phyloP scores from a whole-genome alignment of 1,140 invertebrate genomes.

The Listronotus oregonensis region DNA sequence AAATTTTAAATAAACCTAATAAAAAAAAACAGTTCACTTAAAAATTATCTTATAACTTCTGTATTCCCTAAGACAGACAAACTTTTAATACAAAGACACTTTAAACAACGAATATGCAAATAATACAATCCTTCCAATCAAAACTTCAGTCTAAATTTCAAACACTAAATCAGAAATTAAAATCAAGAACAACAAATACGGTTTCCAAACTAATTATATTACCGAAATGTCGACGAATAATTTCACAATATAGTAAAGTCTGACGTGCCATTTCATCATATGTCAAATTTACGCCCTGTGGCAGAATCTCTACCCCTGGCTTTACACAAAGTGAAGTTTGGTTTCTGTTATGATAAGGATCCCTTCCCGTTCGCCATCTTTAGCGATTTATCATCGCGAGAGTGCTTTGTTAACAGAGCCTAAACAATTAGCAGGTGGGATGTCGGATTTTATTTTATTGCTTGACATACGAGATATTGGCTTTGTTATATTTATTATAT shows the following conservation, averaged over 20 bases:
- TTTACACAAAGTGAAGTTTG: constrained; percentile 9
- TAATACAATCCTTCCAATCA: no score
- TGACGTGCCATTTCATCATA: constrained; percentile 3
- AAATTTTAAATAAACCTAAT: no score
- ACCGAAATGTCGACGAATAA: background rate
- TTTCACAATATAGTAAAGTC: background rate
- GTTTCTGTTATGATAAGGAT: constrained; percentile 10
- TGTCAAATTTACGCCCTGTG: constrained; percentile 5
- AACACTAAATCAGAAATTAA: no score
- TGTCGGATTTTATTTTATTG: background rate
- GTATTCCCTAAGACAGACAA: no score
- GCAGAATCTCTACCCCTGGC: constrained; percentile 11
- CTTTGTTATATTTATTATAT: no score
- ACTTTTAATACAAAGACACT: no score
- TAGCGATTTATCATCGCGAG: constrained; percentile 4
- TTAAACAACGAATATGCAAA: no score
- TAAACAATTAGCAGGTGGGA: constrained; percentile 6
- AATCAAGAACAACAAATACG: no score
- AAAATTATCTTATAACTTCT: no score
- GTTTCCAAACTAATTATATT: background rate
- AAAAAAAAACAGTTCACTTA: no score
- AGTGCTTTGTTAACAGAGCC: background rate
- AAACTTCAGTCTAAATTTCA: no score
- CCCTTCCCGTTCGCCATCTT: background rate
- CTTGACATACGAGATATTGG: no score